phyloP scores from a whole-genome alignment of 2,888 invertebrate species.

The Calliopum simillimum region DNA sequence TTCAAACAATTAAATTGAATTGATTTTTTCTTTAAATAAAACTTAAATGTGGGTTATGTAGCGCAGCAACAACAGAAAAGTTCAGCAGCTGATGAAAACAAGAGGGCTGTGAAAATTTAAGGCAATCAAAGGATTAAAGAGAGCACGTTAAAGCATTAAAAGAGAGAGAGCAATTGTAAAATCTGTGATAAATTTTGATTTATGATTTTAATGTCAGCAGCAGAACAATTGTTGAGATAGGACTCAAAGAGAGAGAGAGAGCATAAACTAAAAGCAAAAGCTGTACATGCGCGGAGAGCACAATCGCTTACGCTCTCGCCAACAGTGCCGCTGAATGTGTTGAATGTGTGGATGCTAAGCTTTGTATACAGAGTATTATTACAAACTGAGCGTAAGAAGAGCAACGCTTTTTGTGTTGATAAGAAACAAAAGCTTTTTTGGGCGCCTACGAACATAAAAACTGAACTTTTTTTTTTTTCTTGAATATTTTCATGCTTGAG shows the following conservation, averaged over 20 bases:
- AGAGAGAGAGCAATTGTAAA: neutral
- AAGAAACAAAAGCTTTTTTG: constrained; percentile 33
- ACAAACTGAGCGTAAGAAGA: neutral
- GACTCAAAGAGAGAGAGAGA: neutral
- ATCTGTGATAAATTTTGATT: too few species aligned
- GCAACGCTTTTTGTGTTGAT: constrained; percentile 17
- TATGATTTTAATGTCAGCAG: neutral
- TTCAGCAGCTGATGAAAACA: constrained; percentile 11
- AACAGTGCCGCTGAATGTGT: constrained; percentile 39
- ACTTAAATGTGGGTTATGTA: neutral
- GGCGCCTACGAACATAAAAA: neutral
- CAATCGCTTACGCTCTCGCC: constrained; percentile 6
- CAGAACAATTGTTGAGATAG: constrained; percentile 6
- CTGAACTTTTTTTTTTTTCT: neutral
- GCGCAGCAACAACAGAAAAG: neutral
- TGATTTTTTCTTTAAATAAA: neutral
- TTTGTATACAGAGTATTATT: neutral
- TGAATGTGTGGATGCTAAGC: neutral
- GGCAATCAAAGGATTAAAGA: neutral
- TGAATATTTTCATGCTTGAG: too few species aligned
- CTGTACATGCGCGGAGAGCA: neutral
- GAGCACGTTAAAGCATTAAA: neutral
- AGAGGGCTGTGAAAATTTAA: neutral
- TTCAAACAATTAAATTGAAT: constrained; percentile 1
- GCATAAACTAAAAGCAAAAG: neutral